These are phyloP conservation scores for Pseudocheirus occidentalis DNA, from an alignment of 2,797 vertebrate species.

Conservation along the genomic window DNA sequence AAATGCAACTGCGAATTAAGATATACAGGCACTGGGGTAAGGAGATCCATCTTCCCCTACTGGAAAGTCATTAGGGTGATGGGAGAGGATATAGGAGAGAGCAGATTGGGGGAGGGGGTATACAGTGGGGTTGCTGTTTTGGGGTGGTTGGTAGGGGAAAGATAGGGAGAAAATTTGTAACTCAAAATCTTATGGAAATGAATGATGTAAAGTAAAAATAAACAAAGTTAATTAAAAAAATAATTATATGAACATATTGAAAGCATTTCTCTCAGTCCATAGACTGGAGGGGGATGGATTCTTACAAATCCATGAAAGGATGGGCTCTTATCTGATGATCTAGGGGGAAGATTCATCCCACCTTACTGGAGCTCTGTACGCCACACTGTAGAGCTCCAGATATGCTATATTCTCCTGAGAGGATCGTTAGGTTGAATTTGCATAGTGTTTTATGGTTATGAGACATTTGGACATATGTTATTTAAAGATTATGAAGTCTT, in stretches of 20 bases:
- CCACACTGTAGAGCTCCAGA: background rate
- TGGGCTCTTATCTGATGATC: background rate
- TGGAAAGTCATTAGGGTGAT: no score
- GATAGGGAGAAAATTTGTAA: no score
- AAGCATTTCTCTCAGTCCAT: background rate
- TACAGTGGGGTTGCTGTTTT: no score
- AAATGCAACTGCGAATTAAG: no score
- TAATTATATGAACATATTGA: background rate
- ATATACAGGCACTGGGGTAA: no score
- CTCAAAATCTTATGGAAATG: no score
- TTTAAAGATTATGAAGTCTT: background rate
- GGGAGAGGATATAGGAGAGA: no score
- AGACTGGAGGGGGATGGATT: background rate
- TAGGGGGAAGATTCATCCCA: background rate
- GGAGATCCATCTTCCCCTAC: no score
- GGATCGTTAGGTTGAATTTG: background rate
- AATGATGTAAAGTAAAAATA: no score
- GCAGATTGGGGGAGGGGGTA: no score
- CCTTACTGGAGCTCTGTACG: background rate
- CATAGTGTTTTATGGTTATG: background rate
- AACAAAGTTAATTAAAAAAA: no score
- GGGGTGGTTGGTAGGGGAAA: no score
- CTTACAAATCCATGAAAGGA: background rate
- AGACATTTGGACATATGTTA: background rate
- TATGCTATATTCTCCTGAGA: background rate